Conservation (phyloP, 2,113 vertebrate genomes). For the Pseudorasbora parva region DNA sequence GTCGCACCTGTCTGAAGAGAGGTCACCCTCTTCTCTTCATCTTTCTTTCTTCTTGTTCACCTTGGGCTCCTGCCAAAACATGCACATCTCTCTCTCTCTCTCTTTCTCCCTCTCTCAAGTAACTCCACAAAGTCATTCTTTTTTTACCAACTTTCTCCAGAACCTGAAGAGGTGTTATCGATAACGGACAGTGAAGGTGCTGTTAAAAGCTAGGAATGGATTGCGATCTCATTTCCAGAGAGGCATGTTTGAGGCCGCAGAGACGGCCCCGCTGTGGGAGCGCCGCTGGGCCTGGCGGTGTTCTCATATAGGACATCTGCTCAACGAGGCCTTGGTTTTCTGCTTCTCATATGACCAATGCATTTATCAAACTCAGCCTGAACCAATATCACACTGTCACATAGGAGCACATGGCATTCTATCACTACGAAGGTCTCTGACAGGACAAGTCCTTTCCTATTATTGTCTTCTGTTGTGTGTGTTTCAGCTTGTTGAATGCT, state of each 20-base stretch:
- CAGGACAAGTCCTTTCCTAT: slow-evolving; percentile 62
- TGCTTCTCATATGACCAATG: slow-evolving; percentile 71
- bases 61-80: slow-evolving; percentile 60
- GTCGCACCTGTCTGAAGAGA: slow-evolving; percentile 67
- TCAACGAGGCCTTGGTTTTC: slow-evolving; percentile 57
- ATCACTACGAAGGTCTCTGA: slow-evolving; percentile 75
- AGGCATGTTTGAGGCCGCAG: background rate
- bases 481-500: background rate
- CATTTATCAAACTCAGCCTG: slow-evolving; percentile 77
- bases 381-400: slow-evolving; percentile 79
- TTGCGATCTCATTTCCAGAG: background rate
- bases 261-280: background rate
- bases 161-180: background rate
- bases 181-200: background rate
- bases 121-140: slow-evolving; percentile 66
- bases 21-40: slow-evolving; percentile 62
- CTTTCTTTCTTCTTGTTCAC: slow-evolving; percentile 61
- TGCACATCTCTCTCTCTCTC: slow-evolving; percentile 32
- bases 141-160: slow-evolving; percentile 48
- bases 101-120: slow-evolving; percentile 31
- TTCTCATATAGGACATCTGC: slow-evolving; percentile 54
- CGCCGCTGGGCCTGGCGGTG: background rate
- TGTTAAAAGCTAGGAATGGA: background rate
- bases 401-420: slow-evolving; percentile 74
- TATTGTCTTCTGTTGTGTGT: slow-evolving; percentile 20